A percentile compares a stretch with the other conserved stretches of the same genome.
Conservation (phyloP, 2,113 vertebrate genomes). For the Aix galericulata region DNA sequence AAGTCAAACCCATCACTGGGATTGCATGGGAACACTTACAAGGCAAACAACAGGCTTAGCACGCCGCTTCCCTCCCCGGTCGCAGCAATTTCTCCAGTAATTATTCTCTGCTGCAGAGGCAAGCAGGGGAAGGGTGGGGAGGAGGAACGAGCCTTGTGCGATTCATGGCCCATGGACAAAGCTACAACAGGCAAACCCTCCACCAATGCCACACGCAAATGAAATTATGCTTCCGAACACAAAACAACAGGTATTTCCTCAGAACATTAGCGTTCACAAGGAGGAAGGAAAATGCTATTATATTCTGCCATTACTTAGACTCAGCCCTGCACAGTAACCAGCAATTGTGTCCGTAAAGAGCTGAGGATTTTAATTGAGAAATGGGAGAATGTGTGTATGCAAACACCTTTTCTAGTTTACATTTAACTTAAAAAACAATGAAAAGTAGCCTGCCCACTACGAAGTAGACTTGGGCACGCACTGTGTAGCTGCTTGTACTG, state of each 20-base stretch:
- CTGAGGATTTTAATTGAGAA: not conserved
- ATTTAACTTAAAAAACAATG: not conserved
- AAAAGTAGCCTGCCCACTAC: not conserved
- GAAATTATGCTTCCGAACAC: not conserved
- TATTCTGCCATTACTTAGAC: not conserved
- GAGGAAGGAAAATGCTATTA: not conserved
- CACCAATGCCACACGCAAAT: not conserved
- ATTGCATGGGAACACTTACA: not conserved
- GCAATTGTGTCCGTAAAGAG: not conserved
- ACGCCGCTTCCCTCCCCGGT: not conserved
- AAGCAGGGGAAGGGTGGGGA: not conserved
- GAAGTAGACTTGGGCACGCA: not conserved
- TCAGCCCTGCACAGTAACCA: not conserved
- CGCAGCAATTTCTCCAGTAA: not conserved
- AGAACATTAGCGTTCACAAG: not conserved
- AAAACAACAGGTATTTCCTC: not conserved
- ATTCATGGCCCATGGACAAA: not conserved
- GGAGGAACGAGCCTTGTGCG: fast-evolving
- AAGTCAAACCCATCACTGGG: not conserved
- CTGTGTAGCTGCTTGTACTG: not conserved
- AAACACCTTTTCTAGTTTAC: not conserved
- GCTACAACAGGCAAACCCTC: not conserved
- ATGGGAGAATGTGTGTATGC: fast-evolving
- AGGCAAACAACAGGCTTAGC: not conserved
- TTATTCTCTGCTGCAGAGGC: not conserved